phyloP scores from a whole-genome alignment of 2,113 vertebrate species.

The Lepus europaeus region DNA sequence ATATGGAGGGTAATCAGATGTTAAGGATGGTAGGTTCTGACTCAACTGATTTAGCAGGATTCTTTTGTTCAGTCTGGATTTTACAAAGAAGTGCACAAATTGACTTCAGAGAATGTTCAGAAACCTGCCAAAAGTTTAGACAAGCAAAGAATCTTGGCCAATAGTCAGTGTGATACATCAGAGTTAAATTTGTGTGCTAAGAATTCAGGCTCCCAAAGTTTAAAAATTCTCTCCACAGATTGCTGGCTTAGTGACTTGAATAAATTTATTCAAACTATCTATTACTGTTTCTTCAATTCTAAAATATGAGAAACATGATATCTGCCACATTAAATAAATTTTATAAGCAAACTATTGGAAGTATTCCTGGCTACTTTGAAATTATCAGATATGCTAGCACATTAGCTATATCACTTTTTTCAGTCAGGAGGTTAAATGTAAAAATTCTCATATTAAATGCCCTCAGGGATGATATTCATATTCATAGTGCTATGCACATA shows the following conservation, averaged over 20 bases:
- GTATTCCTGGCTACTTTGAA: background rate
- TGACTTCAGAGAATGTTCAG: background rate
- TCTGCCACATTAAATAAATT: background rate
- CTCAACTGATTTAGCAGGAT: background rate
- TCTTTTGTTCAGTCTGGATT: background rate
- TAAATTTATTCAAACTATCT: background rate
- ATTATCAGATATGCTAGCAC: background rate
- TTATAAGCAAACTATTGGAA: background rate
- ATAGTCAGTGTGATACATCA: background rate
- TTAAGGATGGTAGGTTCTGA: background rate
- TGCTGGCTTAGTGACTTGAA: background rate
- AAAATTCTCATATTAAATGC: background rate
- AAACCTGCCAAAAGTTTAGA: background rate
- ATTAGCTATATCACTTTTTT: background rate
- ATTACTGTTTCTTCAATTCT: background rate
- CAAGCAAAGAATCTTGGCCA: background rate
- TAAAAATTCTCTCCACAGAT: background rate
- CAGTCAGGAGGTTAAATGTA: background rate
- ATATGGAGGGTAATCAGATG: background rate
- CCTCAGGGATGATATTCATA: background rate
- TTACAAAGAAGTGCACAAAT: background rate
- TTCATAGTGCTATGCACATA: background rate
- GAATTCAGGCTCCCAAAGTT: background rate
- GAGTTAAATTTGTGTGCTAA: background rate
- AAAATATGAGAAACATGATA: background rate